Evolutionary conservation across 64 coral and sea anemone species (phyloP), one percentile per base, ranked within the genome.

Genomic region (Orbicella faveolata): DNA sequence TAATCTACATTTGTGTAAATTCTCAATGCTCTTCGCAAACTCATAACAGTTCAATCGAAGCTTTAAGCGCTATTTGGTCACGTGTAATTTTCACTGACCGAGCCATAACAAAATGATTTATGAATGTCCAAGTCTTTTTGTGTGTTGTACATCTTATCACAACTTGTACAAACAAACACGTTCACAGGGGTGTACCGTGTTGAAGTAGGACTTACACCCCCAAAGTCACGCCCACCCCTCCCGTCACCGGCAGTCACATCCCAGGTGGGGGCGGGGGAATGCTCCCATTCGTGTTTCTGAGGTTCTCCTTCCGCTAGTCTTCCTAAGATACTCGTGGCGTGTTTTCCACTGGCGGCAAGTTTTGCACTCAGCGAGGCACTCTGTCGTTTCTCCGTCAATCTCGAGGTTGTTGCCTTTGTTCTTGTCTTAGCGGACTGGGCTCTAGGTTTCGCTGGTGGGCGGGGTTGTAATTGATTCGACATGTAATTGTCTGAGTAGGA

Each of bases 71-170:
- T 83, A 15, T 34, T 14, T 39, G 62, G 10, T 85, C 65, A 85
- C 15, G 82, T 68, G 37, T 85, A 85, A 11, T 73, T 73, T 70
- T 85, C 82, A 85, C 72, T 87, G 16, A 92, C 80, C 19, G 63
- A 88, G 39, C 95, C 95, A 83, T 96, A 96, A 33, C 95, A 96
- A 77, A 96, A 96, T 8, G 95, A 90, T 61, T 94, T 93, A 48
- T 96, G 95, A 67, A 96, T 96, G 41, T 96, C 95, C 70, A 96
- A 86, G 61, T 96, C 91, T 75, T 93, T 93, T 67, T 91, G 92
- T 20, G 77, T 77, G 10, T 90, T 88, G 53, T 96, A 96, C 83
- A 96, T 93, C 55, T 96, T 96, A 61, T 96, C 95, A 83, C 95
- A 96, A 52, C 92, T 85, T 37, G 68, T 36, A 91, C 95, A 96